A percentile compares a stretch with the other conserved stretches of the same genome.
Evolutionary conservation across 2,797 vertebrate species (phyloP).

Genomic region (Eulemur albifrons): DNA sequence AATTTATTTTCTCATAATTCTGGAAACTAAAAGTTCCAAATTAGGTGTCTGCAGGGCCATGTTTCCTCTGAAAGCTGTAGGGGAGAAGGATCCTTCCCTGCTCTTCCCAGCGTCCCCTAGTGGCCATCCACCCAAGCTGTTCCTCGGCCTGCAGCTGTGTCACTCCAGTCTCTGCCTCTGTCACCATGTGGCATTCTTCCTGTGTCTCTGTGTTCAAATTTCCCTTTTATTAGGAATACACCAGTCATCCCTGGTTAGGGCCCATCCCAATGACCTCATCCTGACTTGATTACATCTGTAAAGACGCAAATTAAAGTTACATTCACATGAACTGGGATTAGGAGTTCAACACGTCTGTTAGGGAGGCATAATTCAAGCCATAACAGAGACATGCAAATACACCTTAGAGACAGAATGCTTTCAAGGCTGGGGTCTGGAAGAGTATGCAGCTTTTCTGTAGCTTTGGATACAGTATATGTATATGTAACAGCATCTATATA

Average conservation of each 20-base stretch:
- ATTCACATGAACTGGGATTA: not conserved
- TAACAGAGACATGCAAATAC: not conserved
- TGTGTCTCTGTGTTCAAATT: not conserved
- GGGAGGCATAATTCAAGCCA: not conserved
- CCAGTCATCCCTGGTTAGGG: not conserved
- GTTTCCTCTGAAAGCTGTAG: not conserved
- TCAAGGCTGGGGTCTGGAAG: not conserved
- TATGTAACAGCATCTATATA: not conserved
- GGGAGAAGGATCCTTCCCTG: not conserved
- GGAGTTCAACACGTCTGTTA: not conserved
- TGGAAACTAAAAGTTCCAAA: not conserved
- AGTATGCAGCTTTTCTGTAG: not conserved
- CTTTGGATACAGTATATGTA: not conserved
- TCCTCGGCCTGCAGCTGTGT: not conserved
- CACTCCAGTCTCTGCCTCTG: not conserved
- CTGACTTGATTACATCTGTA: not conserved
- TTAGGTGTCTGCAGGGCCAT: not conserved
- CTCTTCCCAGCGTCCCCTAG: not conserved
- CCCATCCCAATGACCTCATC: not conserved
- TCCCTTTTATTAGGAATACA: not conserved
- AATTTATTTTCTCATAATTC: not conserved
- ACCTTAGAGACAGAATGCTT: not conserved
- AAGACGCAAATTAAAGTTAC: not conserved
- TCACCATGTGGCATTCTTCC: not conserved
- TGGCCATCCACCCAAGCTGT: not conserved